These are phyloP conservation scores for Molanna angustata DNA, from an alignment of 2,888 invertebrate genomes.

Conservation along the genomic window DNA sequence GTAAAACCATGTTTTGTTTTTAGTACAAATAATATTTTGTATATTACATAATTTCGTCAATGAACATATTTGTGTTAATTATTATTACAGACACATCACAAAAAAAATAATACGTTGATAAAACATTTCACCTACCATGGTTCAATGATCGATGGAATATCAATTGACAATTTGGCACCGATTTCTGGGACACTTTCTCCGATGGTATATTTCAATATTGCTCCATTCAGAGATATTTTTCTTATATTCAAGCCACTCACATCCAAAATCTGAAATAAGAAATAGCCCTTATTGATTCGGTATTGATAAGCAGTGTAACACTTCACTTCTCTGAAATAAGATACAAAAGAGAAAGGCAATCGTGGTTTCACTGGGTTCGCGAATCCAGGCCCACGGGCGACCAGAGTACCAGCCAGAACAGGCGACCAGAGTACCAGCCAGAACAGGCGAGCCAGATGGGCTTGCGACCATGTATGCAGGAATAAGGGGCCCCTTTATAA, in stretches of 20 bases:
- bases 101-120: neutral
- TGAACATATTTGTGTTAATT: neutral
- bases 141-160: conserved; percentile 52
- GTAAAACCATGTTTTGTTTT: no score
- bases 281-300: conserved; percentile 22
- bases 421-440: no score
- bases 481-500: no score
- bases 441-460: no score
- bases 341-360: no score
- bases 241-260: conserved; percentile 66
- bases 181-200: conserved; percentile 63
- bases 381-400: no score
- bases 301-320: neutral
- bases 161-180: conserved; percentile 75
- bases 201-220: conserved; percentile 57
- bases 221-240: conserved; percentile 54
- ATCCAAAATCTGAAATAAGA: conserved; percentile 79
- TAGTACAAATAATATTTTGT: no score
- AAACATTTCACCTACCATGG: conserved; percentile 48
- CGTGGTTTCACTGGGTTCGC: no score
- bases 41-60: no score
- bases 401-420: no score
- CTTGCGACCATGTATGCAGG: no score
- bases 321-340: no score
- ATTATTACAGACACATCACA: neutral